Evolutionary conservation across 2,113 vertebrate genomes (phyloP), one percentile per base, ranked within the genome.

Genomic region (Nanger granti): DNA sequence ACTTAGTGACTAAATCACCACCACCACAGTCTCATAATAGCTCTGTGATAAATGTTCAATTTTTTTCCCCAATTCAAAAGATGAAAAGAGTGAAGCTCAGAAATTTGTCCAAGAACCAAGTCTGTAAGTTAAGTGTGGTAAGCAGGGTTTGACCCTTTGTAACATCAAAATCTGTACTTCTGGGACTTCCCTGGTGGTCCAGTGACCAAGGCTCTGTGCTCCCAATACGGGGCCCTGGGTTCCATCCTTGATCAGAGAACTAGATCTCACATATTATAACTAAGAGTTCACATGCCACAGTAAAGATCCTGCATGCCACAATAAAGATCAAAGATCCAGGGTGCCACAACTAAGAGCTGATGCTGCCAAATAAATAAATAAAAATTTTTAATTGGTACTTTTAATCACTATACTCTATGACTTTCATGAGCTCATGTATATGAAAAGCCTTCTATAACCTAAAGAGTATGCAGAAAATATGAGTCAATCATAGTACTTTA

Each of bases 31-130:
- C 90, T 83, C 76, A 76, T 59, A 59, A 69, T 34, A 85, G 26
- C 41, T 62, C 60, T 41, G 29, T 20, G 66, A 93, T 22, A 29
- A 92, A 69, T 49, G 54, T 49, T 87, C 22, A 80, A 62, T 73
- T 14, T 89, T 89, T 64, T 59, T 7, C 11, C 8, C 47, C 17
- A 28, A 57, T 93, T 97, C 92, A 89, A 97, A 94, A 87, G 26
- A 44, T 96, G 62, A 91, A 49, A 13, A 69, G 93, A 92, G n/a
- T 28, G 31, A 93, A 95, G 80, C 26, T 97, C 28, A 84, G 90
- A 83, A 92, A 93, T 66, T 93, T 91, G 37, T 89, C 54, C 28
- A 73, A 93, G 82, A 96, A 54, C 20, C 34, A 34, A 87, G 7
- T 91, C 90, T 84, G 5, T 88, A 89, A 83, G 57, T 79, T 69